Base-by-base conservation (phyloP, 2,888 invertebrate genomes). In the Vandiemenella viatica region DNA sequence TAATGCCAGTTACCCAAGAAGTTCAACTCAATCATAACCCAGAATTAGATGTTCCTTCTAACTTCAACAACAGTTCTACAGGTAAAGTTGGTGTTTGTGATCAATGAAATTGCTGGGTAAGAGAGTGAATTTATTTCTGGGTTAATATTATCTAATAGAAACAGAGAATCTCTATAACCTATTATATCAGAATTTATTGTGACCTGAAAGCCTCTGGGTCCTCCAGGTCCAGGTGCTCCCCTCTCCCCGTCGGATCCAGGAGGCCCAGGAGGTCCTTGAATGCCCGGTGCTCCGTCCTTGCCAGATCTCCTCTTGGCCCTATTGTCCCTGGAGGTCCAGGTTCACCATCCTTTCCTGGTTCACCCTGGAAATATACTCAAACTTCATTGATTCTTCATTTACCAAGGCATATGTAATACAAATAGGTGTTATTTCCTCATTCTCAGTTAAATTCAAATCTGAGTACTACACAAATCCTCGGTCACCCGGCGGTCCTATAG, bases 291-390 rank as follows among this genome's bases (percentile, higher is more conserved):
- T 13, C 90, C 88, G 61, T 85, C 80, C 62, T 83, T 80, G 4
- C 87, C 86, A 32, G 80, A 72, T 84, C 83, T 32, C 87, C 89
- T 62, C 83, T 76, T 5, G 83, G 82, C 8, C 91, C 91, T 26
- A 75, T 70, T 0, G 76, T 70, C 10, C 90, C 90, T 15, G 75
- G 71, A 37, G 73, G 74, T 7, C 90, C 90, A 15, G 76, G 68
- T 53, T 84, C 83, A 17, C 88, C 88, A 59, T 86, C 82, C 70
- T 81, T 83, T 21, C 88, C 88, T 37, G 80, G 62, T 61, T 84
- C 83, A 18, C 88, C 87, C 83, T 82, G 55, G 43, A 57, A 49
- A 48, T n/a, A 16, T 21, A 21, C 37, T 37, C 37, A 17, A 18
- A 32, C n/a, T 17, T 16, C 6, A 17, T 43, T 10, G n/a, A 21